phyloP scores from a whole-genome alignment of 1,140 invertebrate species.

The Anoplolepis gracilipes region DNA sequence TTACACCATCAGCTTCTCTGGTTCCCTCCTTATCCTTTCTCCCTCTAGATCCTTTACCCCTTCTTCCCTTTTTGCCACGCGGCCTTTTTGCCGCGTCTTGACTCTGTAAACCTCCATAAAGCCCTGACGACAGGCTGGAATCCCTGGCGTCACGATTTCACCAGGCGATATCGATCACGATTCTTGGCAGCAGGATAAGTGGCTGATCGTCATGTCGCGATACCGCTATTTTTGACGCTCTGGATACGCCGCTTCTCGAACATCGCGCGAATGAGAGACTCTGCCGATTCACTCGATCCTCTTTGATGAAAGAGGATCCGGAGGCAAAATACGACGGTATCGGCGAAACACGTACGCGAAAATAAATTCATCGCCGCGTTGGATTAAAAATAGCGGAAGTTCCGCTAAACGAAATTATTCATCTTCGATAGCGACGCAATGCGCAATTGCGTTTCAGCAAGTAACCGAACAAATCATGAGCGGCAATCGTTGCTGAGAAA shows the following conservation, averaged over 20 bases:
- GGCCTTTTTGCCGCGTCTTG: slow-evolving; percentile 54
- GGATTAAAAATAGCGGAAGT: slow-evolving; percentile 7
- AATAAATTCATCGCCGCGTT: slow-evolving; percentile 29
- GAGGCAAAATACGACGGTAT: neutral
- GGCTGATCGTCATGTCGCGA: slow-evolving; percentile 34
- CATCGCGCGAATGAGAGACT: neutral
- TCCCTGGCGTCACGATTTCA: slow-evolving; percentile 70
- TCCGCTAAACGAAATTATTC: neutral
- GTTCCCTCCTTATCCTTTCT: neutral
- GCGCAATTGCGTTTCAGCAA: neutral
- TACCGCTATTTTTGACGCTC: slow-evolving; percentile 37
- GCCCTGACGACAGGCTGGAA: slow-evolving; percentile 67
- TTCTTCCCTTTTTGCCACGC: neutral
- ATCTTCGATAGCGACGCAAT: neutral
- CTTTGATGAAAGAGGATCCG: neutral
- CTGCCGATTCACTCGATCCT: neutral
- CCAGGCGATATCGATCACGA: slow-evolving; percentile 69
- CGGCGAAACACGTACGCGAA: slow-evolving; percentile 12
- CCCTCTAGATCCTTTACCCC: neutral
- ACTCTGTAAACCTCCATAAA: slow-evolving; percentile 71
- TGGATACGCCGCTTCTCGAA: neutral
- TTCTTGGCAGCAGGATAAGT: slow-evolving; percentile 30
- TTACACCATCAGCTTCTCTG: slow-evolving; percentile 5
- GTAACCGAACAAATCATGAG: neutral
- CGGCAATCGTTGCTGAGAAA: slow-evolving; percentile 21